Evolutionary conservation across 2,888 invertebrate genomes (phyloP), one percentile per base, ranked within the genome.

Genomic region (Cacoxenus indagator): DNA sequence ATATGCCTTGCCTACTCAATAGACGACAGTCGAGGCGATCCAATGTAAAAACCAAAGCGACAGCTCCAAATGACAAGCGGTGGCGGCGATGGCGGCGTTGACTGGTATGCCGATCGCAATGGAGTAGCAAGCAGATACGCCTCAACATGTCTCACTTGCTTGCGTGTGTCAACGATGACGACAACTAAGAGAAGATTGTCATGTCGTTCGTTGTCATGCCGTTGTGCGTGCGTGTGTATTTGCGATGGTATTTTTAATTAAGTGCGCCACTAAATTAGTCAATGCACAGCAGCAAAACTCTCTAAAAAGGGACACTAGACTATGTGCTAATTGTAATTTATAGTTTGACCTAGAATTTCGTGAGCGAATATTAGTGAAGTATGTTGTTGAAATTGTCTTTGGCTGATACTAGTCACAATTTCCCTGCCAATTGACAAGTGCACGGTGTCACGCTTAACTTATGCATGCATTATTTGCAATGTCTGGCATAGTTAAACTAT

Each of bases 191-290:
- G 14, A 57, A 29, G 57, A 64, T 51, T 29, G 64, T 67, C 70
- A 75, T 68, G 48, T 69, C 67, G 75, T 69, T 45, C 69, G 75
- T 71, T 70, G 72, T 69, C 73, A 46, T 37, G 37, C 14, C 37
- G 37, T 37, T 37, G 68, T 65, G 51, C 22, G 65, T 65, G 55
- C 68, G 62, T 71, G 69, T 71, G 59, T 67, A 27, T 54, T 43
- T 70, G 61, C 48, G 24, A 22, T 70, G 75, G 68, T 76, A 71
- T 69, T 74, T 84, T 83, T 83, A 83, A 82, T 82, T 82, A 81
- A 81, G 83, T 82, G 80, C 83, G 79, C 78, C 78, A 81, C 79
- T 83, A 81, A 81, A 83, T 83, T 78, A 81, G 78, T 83, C 76
- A 71, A 55, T 70, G 22, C 55, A 9, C 48, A 26, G 70, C 64